Percentiles rank a stretch among this genome's conserved stretches.
These are phyloP conservation scores for Athene cunicularia DNA, from an alignment of 2,113 vertebrate species.

Conservation along the genomic window DNA sequence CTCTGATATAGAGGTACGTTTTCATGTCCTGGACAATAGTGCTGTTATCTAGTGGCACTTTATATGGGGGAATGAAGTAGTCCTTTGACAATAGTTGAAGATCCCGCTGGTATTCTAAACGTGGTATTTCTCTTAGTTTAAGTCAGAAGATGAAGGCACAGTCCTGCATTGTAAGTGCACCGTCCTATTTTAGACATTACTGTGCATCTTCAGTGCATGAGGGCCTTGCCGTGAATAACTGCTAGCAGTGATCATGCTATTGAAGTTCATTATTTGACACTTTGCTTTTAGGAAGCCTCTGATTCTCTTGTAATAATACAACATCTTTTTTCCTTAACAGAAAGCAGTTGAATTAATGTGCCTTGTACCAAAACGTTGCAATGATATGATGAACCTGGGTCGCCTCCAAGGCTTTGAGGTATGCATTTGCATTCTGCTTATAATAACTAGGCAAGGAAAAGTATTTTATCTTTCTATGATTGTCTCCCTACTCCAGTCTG, in stretches of 20 bases:
- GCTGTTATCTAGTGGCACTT: neutral
- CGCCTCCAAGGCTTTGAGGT: slow-evolving; percentile 98
- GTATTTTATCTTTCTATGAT: neutral
- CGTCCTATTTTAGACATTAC: neutral
- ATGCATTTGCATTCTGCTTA: neutral
- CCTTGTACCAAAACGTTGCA: slow-evolving; percentile 98
- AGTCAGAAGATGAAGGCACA: neutral
- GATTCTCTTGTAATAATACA: slow-evolving; percentile 4
- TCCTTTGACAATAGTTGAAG: neutral
- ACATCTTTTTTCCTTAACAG: slow-evolving; percentile 62
- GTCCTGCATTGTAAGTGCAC: neutral
- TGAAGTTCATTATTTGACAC: neutral
- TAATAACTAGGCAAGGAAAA: neutral
- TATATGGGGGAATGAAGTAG: neutral
- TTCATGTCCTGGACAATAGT: neutral
- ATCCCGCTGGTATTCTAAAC: neutral
- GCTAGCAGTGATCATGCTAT: accelerated
- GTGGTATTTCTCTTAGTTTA: neutral
- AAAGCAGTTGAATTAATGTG: slow-evolving; percentile 94
- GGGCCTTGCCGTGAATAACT: neutral
- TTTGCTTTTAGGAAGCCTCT: neutral
- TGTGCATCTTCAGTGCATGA: neutral
- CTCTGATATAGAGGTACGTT: slow-evolving; percentile 88
- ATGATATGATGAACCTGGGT: slow-evolving; percentile 99
- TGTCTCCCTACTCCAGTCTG: neutral